phyloP scores from a whole-genome alignment of 2,888 invertebrate genomes.

The Resseliella maxima region DNA sequence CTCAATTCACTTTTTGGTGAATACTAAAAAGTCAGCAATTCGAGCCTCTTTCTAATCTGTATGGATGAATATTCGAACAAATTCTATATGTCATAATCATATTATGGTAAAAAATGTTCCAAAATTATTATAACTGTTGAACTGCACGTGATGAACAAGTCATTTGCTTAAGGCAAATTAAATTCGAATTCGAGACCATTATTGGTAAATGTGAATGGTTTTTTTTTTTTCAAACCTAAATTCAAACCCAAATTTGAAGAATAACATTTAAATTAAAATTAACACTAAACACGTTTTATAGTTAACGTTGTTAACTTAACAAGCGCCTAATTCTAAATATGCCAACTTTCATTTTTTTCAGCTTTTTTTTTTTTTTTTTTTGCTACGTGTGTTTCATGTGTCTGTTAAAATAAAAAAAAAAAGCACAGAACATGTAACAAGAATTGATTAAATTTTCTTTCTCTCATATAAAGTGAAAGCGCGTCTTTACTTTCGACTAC shows the following conservation, averaged over 20 bases:
- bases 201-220: not conserved
- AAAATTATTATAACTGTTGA: no score
- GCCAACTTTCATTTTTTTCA: conserved; percentile 42
- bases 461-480: conserved; percentile 3
- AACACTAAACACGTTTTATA: not conserved
- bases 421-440: conserved; percentile 7
- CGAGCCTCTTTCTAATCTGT: no score
- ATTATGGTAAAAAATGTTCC: no score
- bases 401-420: not conserved
- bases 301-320: not conserved
- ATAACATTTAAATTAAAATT: not conserved
- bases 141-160: no score
- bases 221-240: not conserved
- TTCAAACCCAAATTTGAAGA: not conserved
- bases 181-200: not conserved
- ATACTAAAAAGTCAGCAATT: no score
- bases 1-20: no score
- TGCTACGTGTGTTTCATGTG: not conserved
- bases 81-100: no score
- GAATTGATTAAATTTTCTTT: conserved; percentile 47
- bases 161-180: no score
- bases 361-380: not conserved
- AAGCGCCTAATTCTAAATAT: conserved; percentile 21
- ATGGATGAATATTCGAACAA: no score
- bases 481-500: conserved; percentile 24